Evolutionary conservation across 1,140 invertebrate genomes (phyloP), one percentile per base, ranked within the genome.

Genomic region (Chrysoperla carnea): DNA sequence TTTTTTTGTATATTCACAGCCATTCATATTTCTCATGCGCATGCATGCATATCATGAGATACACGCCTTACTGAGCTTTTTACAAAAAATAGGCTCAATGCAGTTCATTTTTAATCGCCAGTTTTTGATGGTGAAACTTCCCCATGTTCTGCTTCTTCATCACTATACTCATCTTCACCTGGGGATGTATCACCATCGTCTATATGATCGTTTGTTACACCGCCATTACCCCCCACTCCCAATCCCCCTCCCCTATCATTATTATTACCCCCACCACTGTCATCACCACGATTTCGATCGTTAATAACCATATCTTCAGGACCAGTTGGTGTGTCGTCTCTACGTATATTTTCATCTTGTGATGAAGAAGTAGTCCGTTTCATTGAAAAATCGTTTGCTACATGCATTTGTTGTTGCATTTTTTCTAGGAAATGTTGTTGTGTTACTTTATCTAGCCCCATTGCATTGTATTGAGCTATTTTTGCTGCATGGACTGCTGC

Each of bases 391-490:
- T 61, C 59, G 31, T 51, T 59, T 11, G 56, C 57, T 29, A 43
- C 54, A 17, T 56, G 54, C 50, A 61, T 58, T 45, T 72, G 68
- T 31, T 69, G 61, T 51, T 73, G 70, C 67, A 72, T 72, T 52
- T 73, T 69, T 47, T 72, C 70, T 39, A 73, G 50, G 52, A 69
- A 73, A 48, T 69, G 68, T 45, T 73, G 69, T 49, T 71, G 68
- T 9, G 65, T 60, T 44, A 73, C 71, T 53, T 76, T 68, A 52
- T 75, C 70, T 46, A 68, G 57, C 6, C 68, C 73, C 62, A 81
- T 68, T 0, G 75, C 75, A 51, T 70, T 78, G 54, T 81, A 62
- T 43, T 82, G 78, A 4, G 76, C 76, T 50, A 82, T 62, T 59
- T 82, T 82, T 52, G 63, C 50, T 52, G 62, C 46, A 56, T 63